Percentiles rank a stretch among this genome's conserved stretches.
These are phyloP conservation scores for Hippocampus abdominalis DNA, from an alignment of 2,113 vertebrate genomes.

Conservation along the genomic window DNA sequence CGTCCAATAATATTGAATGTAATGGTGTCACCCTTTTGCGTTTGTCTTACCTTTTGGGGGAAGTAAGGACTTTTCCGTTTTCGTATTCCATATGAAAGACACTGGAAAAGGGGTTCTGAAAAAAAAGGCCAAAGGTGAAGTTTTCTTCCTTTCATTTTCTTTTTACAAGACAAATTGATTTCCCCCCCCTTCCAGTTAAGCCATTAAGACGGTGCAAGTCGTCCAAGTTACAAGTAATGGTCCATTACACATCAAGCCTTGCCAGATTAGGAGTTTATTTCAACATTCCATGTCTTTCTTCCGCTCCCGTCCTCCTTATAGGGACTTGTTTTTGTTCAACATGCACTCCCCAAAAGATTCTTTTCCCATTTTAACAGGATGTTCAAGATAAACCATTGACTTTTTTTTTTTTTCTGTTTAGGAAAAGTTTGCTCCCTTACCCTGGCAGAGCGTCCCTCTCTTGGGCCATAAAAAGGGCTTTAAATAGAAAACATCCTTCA, in stretches of 20 bases:
- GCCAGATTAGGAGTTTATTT: constrained; percentile 60
- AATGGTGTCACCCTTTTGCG: not conserved
- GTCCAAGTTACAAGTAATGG: constrained; percentile 26
- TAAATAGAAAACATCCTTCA: constrained; percentile 26
- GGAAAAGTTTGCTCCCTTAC: constrained; percentile 27
- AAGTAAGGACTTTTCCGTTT: constrained; percentile 73
- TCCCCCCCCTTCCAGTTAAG: constrained; percentile 23
- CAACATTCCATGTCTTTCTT: constrained; percentile 54
- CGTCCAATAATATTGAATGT: not conserved
- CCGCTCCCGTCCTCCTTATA: constrained; percentile 55
- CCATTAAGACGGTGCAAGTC: constrained; percentile 4
- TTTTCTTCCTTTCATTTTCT: not conserved
- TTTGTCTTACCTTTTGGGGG: constrained; percentile 80
- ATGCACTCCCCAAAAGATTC: constrained; percentile 45
- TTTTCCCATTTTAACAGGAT: constrained; percentile 53
- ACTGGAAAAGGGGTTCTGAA: constrained; percentile 91
- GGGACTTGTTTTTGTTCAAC: constrained; percentile 62
- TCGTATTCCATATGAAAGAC: constrained; percentile 96
- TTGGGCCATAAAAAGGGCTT: constrained; percentile 40
- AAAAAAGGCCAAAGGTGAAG: constrained; percentile 12
- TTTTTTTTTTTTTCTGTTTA: constrained; percentile 21
- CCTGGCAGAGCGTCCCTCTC: constrained; percentile 14
- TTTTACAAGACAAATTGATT: constrained; percentile 10
- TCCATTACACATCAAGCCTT: constrained; percentile 46
- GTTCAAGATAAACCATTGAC: constrained; percentile 33